phyloP scores from a whole-genome alignment of 2,113 vertebrate genomes.

The Cynopterus brachyotis region DNA sequence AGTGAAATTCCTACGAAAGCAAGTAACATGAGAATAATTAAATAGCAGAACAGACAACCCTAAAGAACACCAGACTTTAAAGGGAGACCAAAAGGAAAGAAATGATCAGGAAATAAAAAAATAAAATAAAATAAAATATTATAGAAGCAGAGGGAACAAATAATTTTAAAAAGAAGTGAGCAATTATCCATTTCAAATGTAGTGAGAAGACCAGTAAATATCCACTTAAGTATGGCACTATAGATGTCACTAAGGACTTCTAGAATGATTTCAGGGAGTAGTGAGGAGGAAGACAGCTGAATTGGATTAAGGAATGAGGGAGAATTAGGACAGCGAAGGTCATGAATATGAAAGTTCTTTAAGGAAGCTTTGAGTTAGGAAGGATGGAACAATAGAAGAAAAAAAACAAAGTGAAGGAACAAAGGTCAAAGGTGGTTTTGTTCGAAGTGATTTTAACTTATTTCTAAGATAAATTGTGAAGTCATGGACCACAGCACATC shows the following conservation, averaged over 20 bases:
- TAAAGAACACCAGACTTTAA: background rate
- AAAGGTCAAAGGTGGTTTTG: background rate
- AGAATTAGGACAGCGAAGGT: background rate
- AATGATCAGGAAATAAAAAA: background rate
- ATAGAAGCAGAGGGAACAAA: background rate
- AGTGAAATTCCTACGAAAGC: background rate
- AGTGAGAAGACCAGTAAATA: background rate
- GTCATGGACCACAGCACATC: background rate
- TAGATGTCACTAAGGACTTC: background rate
- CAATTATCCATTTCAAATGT: background rate
- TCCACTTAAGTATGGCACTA: background rate
- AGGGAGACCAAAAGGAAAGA: background rate
- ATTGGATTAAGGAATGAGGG: background rate
- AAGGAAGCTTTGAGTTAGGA: background rate
- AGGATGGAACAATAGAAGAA: background rate
- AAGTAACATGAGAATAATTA: background rate
- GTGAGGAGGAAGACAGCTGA: background rate
- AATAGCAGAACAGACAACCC: background rate
- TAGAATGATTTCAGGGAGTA: background rate
- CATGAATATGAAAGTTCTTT: background rate
- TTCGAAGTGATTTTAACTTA: background rate
- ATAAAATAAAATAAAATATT: background rate
- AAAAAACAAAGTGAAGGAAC: background rate
- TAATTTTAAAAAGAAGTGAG: background rate
- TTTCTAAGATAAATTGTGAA: constrained; percentile 14